Evolutionary conservation across 1,140 invertebrate species (phyloP).

Genomic region (Battus philenor): DNA sequence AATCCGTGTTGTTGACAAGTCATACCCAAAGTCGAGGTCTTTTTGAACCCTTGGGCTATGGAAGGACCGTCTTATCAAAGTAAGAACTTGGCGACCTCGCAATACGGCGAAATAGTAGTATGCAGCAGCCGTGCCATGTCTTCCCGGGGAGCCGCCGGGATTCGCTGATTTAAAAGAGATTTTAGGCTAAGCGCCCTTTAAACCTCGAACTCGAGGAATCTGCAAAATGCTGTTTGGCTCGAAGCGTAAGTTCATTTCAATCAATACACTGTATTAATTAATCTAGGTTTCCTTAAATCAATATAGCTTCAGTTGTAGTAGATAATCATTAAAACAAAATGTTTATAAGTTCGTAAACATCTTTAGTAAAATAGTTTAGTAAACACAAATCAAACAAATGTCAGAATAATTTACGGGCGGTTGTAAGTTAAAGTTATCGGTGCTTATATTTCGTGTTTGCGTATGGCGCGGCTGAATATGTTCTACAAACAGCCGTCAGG

Average conservation of each 20-base stretch:
- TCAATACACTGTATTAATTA: too few species aligned
- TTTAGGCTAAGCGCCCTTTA: too few species aligned
- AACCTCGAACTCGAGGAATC: too few species aligned
- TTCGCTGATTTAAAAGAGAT: too few species aligned
- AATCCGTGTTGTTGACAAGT: too few species aligned
- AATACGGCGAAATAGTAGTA: too few species aligned
- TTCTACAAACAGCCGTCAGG: slow-evolving; percentile 65
- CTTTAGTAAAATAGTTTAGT: slow-evolving; percentile 7
- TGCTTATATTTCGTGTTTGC: slow-evolving; percentile 35
- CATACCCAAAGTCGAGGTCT: too few species aligned
- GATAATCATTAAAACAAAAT: not conserved
- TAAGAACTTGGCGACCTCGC: too few species aligned
- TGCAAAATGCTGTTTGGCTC: not conserved
- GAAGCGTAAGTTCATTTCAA: not conserved
- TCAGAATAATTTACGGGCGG: not conserved
- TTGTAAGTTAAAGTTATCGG: slow-evolving; percentile 27
- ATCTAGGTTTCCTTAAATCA: too few species aligned
- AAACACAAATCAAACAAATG: slow-evolving; percentile 10
- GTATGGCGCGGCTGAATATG: slow-evolving; percentile 46
- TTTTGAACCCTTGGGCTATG: not conserved
- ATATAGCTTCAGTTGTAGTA: not conserved
- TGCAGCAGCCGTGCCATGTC: too few species aligned
- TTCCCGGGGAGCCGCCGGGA: too few species aligned
- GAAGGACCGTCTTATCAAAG: not conserved
- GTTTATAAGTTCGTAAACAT: not conserved